phyloP scores from a whole-genome alignment of 2,888 invertebrate genomes.

The Pristionchus entomophagus region DNA sequence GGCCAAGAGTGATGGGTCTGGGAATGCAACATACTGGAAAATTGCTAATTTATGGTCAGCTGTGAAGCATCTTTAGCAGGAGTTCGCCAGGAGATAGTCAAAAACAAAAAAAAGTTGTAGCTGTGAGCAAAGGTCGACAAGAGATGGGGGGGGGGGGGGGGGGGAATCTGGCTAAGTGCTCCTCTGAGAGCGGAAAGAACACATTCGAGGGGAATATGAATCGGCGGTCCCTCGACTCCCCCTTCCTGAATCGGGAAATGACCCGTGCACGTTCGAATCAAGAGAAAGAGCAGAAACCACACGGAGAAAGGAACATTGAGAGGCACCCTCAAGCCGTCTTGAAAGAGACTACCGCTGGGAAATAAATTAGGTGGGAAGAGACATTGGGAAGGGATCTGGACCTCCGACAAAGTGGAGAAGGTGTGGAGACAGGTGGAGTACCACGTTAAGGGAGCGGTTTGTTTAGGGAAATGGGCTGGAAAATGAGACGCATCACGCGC shows the following conservation, averaged over 20 bases:
- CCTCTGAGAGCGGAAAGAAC: constrained; percentile 29
- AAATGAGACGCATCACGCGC: neutral
- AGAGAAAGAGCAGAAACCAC: neutral
- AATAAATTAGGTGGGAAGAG: neutral
- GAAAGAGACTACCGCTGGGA: too few relatives aligned
- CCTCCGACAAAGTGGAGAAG: neutral
- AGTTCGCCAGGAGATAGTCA: too few relatives aligned
- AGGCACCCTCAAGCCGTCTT: too few relatives aligned
- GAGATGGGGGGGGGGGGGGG: neutral
- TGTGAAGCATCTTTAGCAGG: too few relatives aligned
- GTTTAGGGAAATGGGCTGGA: neutral
- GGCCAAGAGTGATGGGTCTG: constrained; percentile 22
- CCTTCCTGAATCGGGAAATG: neutral
- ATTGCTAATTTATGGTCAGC: constrained; percentile 22
- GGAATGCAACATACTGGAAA: constrained; percentile 30
- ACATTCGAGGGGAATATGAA: constrained; percentile 20
- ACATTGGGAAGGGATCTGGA: neutral
- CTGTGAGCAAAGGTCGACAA: neutral
- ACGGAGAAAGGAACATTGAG: neutral
- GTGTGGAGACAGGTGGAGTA: too few relatives aligned
- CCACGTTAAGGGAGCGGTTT: too few relatives aligned
- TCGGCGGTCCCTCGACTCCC: neutral
- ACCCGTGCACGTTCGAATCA: neutral
- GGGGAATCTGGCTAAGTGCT: neutral
- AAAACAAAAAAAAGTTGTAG: too few relatives aligned